A percentile compares a stretch with the other conserved stretches of the same genome.
Evolutionary conservation across 2,113 vertebrate species (phyloP).

Genomic region (Macquaria australasica): DNA sequence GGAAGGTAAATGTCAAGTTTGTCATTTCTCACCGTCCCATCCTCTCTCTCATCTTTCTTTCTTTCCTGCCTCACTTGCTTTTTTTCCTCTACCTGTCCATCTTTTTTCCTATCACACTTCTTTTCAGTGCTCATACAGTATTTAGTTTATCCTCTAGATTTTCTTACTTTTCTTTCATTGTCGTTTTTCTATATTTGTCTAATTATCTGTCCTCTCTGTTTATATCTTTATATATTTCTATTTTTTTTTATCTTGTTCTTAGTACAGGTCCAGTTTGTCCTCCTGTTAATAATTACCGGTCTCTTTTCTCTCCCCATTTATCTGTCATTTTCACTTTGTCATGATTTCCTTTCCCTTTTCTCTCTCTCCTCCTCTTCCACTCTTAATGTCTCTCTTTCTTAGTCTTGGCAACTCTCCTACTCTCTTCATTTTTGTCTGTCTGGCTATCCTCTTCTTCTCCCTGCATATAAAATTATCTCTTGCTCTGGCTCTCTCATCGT

Average conservation of each 20-base stretch:
- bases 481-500: conserved; percentile 14
- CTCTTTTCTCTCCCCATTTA: conserved; percentile 16
- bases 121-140: neutral
- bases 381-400: conserved; percentile 32
- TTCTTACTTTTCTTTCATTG: neutral
- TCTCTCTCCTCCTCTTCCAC: conserved; percentile 11
- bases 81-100: neutral
- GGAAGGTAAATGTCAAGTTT: conserved; percentile 74
- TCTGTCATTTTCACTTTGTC: conserved; percentile 34
- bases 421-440: conserved; percentile 25
- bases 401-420: conserved; percentile 6
- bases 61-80: neutral
- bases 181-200: neutral
- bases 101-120: neutral
- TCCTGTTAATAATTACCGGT: conserved; percentile 26
- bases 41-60: neutral
- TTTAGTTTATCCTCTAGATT: neutral
- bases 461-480: conserved; percentile 20
- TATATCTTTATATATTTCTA: neutral
- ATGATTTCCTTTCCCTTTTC: neutral
- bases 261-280: conserved; percentile 27
- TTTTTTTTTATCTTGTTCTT: neutral
- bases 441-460: conserved; percentile 12
- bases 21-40: conserved; percentile 22
- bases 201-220: neutral